Conservation (phyloP, 2,888 invertebrate genomes). For the Cryptus armator region DNA sequence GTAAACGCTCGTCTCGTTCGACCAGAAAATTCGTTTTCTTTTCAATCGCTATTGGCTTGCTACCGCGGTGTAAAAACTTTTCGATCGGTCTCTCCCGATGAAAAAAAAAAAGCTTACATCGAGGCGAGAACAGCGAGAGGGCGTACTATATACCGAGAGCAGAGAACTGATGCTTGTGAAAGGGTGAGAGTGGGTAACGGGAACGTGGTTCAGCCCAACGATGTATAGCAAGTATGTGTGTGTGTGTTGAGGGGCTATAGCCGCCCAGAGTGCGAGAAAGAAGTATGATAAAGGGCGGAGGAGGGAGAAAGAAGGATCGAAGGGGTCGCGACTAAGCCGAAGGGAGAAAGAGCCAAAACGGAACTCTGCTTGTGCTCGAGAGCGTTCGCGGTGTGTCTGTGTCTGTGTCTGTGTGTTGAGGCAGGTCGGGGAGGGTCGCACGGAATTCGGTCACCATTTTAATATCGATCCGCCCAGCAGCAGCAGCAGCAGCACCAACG, state of each 20-base stretch:
- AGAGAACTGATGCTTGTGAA: conserved; percentile 25
- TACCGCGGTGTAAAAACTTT: conserved; percentile 33
- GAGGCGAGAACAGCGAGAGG: conserved; percentile 10
- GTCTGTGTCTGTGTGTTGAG: conserved; percentile 76
- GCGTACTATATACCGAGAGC: not conserved
- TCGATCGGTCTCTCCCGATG: conserved; percentile 16
- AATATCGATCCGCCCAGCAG: conserved; percentile 82
- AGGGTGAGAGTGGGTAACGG: conserved; percentile 16
- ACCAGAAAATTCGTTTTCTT: conserved; percentile 38
- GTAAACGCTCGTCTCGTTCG: not conserved
- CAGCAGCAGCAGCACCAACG: conserved; percentile 37
- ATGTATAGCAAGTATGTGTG: not conserved
- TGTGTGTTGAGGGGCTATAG: not conserved
- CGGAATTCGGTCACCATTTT: conserved; percentile 85
- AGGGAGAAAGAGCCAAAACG: conserved; percentile 1
- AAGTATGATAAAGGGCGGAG: conserved; percentile 45
- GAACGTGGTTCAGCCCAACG: conserved; percentile 19
- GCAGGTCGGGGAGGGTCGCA: conserved; percentile 81
- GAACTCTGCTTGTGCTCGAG: conserved; percentile 48
- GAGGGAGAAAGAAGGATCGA: conserved; percentile 52
- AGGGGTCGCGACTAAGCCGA: conserved; percentile 30
- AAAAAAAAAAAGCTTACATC: conserved; percentile 5
- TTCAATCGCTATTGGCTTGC: conserved; percentile 25
- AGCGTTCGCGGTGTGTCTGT: conserved; percentile 38
- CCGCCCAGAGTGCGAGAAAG: conserved; percentile 33